A percentile compares a stretch with the other conserved stretches of the same genome.
These are phyloP conservation scores for Conchocele bisecta DNA, from an alignment of 2,888 invertebrate genomes.

Conservation along the genomic window DNA sequence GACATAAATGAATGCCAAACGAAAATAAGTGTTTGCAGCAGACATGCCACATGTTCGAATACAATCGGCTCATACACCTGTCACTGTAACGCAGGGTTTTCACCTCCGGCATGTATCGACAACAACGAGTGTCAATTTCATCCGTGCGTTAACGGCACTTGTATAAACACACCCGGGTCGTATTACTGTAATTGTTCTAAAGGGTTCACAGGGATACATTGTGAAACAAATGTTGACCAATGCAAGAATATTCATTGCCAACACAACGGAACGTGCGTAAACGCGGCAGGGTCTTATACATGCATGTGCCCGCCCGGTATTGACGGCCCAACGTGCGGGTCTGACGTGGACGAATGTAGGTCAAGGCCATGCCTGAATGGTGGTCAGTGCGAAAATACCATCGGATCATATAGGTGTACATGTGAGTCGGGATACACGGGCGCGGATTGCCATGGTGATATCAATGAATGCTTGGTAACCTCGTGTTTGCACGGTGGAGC, in stretches of 20 bases:
- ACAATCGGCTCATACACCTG: background rate
- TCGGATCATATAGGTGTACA: background rate
- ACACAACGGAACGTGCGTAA: background rate
- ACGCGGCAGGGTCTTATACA: background rate
- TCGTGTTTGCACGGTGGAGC: background rate
- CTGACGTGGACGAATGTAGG: slow-evolving; percentile 22
- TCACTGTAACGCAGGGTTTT: slow-evolving; percentile 6
- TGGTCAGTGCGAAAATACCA: too few relatives aligned
- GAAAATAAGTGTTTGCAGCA: too few relatives aligned
- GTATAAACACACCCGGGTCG: slow-evolving; percentile 3
- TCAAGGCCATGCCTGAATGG: too few relatives aligned
- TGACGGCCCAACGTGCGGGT: too few relatives aligned
- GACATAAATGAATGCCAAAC: background rate
- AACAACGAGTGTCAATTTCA: background rate
- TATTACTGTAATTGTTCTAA: background rate
- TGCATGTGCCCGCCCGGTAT: too few relatives aligned
- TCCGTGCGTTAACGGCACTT: background rate
- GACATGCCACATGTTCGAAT: too few relatives aligned
- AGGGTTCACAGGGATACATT: background rate
- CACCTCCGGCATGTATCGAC: slow-evolving; percentile 18
- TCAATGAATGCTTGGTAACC: background rate
- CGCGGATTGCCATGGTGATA: background rate
- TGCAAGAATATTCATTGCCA: background rate
- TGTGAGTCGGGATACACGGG: background rate
- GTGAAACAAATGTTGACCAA: background rate